phyloP scores from a whole-genome alignment of 2,888 invertebrate species.

The Rugalucina vietnamica region DNA sequence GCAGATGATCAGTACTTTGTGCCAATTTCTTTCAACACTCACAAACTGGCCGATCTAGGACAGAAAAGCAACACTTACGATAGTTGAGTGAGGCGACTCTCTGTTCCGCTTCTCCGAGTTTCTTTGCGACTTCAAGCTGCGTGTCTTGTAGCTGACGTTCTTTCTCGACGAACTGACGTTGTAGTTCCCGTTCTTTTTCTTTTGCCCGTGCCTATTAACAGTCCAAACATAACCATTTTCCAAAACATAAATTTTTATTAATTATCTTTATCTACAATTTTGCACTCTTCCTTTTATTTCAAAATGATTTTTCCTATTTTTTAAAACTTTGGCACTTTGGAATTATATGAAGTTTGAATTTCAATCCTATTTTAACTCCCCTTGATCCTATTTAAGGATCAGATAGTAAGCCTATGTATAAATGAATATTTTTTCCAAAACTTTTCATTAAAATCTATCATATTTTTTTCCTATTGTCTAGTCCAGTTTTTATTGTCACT shows the following conservation, averaged over 20 bases:
- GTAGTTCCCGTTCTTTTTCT: slow-evolving; percentile 82
- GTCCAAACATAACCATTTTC: not conserved
- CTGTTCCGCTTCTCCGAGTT: slow-evolving; percentile 84
- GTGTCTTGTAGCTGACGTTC: slow-evolving; percentile 83
- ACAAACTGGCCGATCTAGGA: not conserved
- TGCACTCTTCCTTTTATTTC: too few species aligned
- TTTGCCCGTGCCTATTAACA: slow-evolving; percentile 78
- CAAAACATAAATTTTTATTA: not conserved
- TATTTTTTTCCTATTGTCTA: not conserved
- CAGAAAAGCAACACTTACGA: not conserved
- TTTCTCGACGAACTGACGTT: slow-evolving; percentile 82
- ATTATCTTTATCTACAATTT: too few species aligned
- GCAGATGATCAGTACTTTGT: too few species aligned
- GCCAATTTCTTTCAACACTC: too few species aligned
- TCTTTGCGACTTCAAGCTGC: slow-evolving; percentile 82
- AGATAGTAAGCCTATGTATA: too few species aligned
- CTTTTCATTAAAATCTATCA: too few species aligned
- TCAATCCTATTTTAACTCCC: too few species aligned
- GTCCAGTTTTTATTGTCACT: not conserved
- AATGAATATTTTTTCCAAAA: too few species aligned
- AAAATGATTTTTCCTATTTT: too few species aligned
- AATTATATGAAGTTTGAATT: too few species aligned
- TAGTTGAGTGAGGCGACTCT: slow-evolving; percentile 82
- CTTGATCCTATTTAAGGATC: too few species aligned
- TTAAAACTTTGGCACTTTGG: too few species aligned